Evolutionary conservation across 1,140 invertebrate species (phyloP), one percentile per base, ranked within the genome.

Genomic region (Bombus superbus): DNA sequence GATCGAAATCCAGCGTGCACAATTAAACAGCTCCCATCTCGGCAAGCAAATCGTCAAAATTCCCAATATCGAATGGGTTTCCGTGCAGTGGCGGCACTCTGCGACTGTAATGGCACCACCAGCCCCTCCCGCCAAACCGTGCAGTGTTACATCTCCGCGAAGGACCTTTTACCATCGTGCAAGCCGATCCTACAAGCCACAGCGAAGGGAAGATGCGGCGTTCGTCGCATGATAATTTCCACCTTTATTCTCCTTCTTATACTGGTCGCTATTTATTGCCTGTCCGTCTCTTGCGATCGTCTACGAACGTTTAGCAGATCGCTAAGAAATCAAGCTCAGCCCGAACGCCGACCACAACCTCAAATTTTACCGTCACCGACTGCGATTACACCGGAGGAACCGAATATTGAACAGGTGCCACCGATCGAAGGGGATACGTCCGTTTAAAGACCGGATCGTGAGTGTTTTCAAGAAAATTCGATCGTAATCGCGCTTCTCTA

Each of bases 11-110:
- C 66, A 38, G 44, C 72, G 38, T 64, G 66, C 25, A 40, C 38
- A 62, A n/a, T 78, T 66, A 66, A 64, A 62, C 72, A 15, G 22
- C 28, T 47, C 62, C 53, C 25, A 38, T 85, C 72, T 53, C n/a
- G 84, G 38, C 77, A 72, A 62, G 22, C 13, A 25, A 75, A 88
- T 38, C 42, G 35, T 89, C 68, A 47, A 90, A 90, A 90, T 90
- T 89, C n/a, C 71, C 5, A 53, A 84, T 72, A 74, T 62, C 57
- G 71, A 83, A 90, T 90, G 88, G 88, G 85, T 47, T 47, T 86
- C 81, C 22, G 25, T 35, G 22, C 53, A 42, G 72, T 44, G 40
- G 69, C 38, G 64, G 73, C 77, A 25, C 10, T 40, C 28, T 89
- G 88, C 81, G 44, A 57, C 0, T 87, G 64, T 74, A 90, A 90